A percentile compares a stretch with the other conserved stretches of the same genome.
Evolutionary conservation across 2,113 vertebrate genomes (phyloP).

Genomic region (Pachycephala philippinensis): DNA sequence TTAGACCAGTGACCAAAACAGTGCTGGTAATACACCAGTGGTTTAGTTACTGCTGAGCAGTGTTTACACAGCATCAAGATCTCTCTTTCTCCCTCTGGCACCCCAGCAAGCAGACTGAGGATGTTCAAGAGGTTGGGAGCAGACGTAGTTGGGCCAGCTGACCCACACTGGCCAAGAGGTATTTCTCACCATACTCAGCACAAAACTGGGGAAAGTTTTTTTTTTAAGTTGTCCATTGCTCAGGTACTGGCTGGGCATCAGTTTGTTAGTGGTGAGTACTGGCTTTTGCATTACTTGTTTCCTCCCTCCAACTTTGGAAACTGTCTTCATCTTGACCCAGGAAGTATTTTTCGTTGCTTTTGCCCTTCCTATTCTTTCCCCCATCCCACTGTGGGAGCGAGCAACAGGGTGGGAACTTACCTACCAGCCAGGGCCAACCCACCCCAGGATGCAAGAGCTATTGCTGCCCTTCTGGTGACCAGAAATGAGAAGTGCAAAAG

Average conservation of each 20-base stretch:
- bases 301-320: neutral
- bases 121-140: neutral
- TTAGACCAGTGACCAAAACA: neutral
- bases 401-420: neutral
- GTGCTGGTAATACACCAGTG: neutral
- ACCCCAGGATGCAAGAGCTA: neutral
- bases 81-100: neutral
- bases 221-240: neutral
- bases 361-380: neutral
- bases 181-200: neutral
- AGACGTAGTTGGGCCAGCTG: neutral
- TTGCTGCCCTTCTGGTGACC: neutral
- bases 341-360: neutral
- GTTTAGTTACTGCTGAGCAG: neutral
- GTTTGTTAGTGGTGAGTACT: neutral
- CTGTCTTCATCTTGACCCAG: neutral
- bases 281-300: neutral
- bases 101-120: neutral
- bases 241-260: neutral
- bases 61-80: neutral
- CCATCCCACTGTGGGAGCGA: rapidly evolving
- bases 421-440: neutral
- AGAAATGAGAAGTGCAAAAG: neutral
- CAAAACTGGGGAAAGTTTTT: neutral
- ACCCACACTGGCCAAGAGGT: neutral